Conservation (phyloP, 2,113 vertebrate species). For the Gadus macrocephalus region DNA sequence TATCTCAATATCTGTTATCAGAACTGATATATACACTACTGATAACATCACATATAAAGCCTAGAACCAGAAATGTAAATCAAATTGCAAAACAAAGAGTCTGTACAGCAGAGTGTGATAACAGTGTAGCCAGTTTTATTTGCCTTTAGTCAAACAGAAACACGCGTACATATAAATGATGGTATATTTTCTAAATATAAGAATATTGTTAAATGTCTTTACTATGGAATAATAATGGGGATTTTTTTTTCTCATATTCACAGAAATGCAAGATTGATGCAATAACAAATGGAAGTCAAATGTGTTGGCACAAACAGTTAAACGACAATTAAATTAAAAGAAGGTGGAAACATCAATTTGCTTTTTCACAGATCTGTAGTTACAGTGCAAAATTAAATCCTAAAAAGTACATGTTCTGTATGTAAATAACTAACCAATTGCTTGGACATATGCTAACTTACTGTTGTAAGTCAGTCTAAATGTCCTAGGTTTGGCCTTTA, state of each 20-base stretch:
- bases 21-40: no score
- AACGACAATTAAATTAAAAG: constrained; percentile 17
- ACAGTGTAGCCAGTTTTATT: no score
- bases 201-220: background rate
- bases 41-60: no score
- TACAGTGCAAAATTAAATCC: constrained; percentile 58
- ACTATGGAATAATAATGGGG: no score
- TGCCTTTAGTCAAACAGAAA: background rate
- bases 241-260: no score
- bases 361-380: constrained; percentile 59
- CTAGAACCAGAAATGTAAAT: no score
- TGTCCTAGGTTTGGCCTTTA: constrained; percentile 49
- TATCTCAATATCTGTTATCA: no score
- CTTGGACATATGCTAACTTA: constrained; percentile 14
- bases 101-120: no score
- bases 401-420: constrained; percentile 8
- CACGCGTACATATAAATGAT: background rate
- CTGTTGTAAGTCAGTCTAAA: constrained; percentile 36
- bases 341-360: constrained; percentile 26
- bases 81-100: no score
- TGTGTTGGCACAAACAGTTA: constrained; percentile 24
- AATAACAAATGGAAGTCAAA: constrained; percentile 22
- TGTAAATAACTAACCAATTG: constrained; percentile 32
- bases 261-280: no score
- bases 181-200: constrained; percentile 27